Evolutionary conservation across 1,140 invertebrate genomes (phyloP).

Genomic region (Tetramorium simillimum): DNA sequence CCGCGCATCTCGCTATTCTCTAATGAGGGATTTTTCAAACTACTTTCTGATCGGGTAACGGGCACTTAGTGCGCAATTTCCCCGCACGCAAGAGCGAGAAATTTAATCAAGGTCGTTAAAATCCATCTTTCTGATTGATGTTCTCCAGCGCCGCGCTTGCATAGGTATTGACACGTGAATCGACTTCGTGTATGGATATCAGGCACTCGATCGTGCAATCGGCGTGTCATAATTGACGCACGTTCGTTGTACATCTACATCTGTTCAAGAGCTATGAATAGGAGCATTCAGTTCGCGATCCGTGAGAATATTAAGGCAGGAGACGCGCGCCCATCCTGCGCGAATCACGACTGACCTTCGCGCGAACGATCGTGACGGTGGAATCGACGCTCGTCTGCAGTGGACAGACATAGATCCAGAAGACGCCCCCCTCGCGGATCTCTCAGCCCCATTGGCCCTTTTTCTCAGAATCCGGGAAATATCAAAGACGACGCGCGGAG

Average conservation of each 20-base stretch:
- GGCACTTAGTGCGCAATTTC: slow-evolving; percentile 29
- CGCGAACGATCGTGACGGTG: slow-evolving; percentile 30
- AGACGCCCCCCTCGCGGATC: background rate
- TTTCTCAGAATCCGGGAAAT: slow-evolving; percentile 50
- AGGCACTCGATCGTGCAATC: background rate
- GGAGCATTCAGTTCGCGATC: slow-evolving; percentile 6
- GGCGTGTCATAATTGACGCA: background rate
- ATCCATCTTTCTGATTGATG: slow-evolving; percentile 35
- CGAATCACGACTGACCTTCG: slow-evolving; percentile 48
- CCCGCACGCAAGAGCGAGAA: slow-evolving; percentile 17
- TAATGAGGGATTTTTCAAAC: slow-evolving; percentile 48
- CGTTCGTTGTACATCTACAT: background rate
- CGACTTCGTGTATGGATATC: background rate
- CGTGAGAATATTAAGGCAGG: slow-evolving; percentile 51
- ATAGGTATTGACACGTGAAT: background rate
- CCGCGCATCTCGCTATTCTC: slow-evolving; percentile 19
- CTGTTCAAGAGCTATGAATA: slow-evolving; percentile 25
- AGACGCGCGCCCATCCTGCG: slow-evolving; percentile 20
- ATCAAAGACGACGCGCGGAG: slow-evolving; percentile 42
- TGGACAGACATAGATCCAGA: slow-evolving; percentile 30
- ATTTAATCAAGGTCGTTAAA: slow-evolving; percentile 38
- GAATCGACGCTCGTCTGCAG: slow-evolving; percentile 14
- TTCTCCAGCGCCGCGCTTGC: background rate
- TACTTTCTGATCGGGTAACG: slow-evolving; percentile 9
- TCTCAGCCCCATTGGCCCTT: background rate